phyloP scores from a whole-genome alignment of 2,113 vertebrate species.

The Galbula dea region DNA sequence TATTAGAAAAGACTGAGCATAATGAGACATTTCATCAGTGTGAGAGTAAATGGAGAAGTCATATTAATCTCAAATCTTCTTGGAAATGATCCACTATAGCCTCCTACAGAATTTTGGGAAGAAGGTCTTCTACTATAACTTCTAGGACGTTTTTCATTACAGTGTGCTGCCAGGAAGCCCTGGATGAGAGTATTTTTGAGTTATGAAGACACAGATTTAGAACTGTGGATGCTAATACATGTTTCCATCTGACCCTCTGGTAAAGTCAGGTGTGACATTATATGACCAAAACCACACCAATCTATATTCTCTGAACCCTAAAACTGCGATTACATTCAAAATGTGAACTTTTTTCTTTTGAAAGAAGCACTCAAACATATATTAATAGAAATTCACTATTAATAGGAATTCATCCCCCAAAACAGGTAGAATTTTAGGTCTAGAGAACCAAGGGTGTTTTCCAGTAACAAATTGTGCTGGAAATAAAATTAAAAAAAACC shows the following conservation, averaged over 20 bases:
- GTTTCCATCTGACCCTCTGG: neutral
- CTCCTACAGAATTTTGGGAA: slow-evolving; percentile 14
- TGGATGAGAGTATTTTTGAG: neutral
- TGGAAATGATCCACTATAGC: slow-evolving; percentile 32
- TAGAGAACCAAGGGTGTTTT: neutral
- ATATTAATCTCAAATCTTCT: slow-evolving; percentile 22
- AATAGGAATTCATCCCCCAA: neutral
- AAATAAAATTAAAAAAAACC: neutral
- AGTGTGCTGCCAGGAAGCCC: neutral
- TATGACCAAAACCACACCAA: neutral
- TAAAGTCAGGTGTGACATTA: neutral
- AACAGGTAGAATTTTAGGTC: neutral
- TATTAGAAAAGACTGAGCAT: slow-evolving; percentile 27
- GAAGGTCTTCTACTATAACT: neutral
- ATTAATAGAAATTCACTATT: neutral
- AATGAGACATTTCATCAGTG: slow-evolving; percentile 46
- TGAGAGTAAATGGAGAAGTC: slow-evolving; percentile 30
- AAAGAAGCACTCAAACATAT: neutral
- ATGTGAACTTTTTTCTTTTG: neutral
- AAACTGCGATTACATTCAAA: neutral
- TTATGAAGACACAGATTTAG: neutral
- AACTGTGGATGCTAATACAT: neutral
- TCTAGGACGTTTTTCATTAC: slow-evolving; percentile 33
- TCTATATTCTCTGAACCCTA: neutral
- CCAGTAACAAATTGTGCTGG: neutral